Evolutionary conservation across 2,888 invertebrate genomes (phyloP).

Genomic region (Alviniconcha strummeri): DNA sequence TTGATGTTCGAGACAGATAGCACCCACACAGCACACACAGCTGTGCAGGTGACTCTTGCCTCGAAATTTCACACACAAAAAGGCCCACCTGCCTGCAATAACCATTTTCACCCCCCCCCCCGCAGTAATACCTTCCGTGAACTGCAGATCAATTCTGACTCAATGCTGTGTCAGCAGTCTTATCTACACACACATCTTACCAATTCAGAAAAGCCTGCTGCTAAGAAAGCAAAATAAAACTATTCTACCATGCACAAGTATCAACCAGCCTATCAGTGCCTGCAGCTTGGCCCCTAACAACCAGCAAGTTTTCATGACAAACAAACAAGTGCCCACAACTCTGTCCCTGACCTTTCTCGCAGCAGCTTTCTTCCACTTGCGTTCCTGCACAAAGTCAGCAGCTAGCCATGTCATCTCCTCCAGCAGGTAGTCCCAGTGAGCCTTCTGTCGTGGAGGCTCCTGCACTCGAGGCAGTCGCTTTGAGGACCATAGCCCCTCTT

Average conservation of each 20-base stretch:
- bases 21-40: slow-evolving; percentile 21
- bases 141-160: too few relatives aligned
- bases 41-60: slow-evolving; percentile 10
- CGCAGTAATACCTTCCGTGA: too few relatives aligned
- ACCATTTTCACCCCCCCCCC: background rate
- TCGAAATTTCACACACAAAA: background rate
- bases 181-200: too few relatives aligned
- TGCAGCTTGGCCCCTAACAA: too few relatives aligned
- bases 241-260: too few relatives aligned
- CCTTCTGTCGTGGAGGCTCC: slow-evolving; percentile 87
- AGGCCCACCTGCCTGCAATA: background rate
- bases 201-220: too few relatives aligned
- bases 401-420: slow-evolving; percentile 99
- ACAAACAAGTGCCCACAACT: background rate
- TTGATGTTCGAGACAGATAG: slow-evolving; percentile 22
- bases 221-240: too few relatives aligned
- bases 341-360: slow-evolving; percentile 83
- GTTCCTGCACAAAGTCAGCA: slow-evolving; percentile 96
- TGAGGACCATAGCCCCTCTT: slow-evolving; percentile 96
- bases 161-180: too few relatives aligned
- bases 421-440: slow-evolving; percentile 98
- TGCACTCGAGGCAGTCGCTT: slow-evolving; percentile 87
- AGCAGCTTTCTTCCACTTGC: slow-evolving; percentile 97
- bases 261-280: too few relatives aligned
- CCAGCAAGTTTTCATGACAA: too few relatives aligned